These are phyloP conservation scores for Helicolenus hilgendorfi DNA, from an alignment of 2,797 vertebrate species.

Conservation along the genomic window DNA sequence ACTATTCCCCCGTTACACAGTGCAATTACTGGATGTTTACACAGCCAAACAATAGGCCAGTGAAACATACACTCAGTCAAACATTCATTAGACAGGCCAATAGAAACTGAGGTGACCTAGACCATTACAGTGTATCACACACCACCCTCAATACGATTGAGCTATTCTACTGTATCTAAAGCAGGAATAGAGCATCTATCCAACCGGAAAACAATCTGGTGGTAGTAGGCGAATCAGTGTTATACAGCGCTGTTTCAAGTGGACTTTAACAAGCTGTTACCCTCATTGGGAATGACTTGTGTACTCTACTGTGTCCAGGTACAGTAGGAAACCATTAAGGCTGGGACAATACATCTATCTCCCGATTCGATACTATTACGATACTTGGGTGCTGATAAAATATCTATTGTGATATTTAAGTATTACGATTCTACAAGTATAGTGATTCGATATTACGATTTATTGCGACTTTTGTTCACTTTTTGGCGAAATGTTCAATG, in stretches of 20 bases:
- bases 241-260: not conserved
- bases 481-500: too few species aligned
- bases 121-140: constrained; percentile 54
- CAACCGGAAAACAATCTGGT: not conserved
- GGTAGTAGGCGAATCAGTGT: not conserved
- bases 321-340: not conserved
- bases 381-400: too few species aligned
- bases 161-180: constrained; percentile 38
- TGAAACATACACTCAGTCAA: constrained; percentile 78
- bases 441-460: too few species aligned
- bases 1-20: constrained; percentile 68
- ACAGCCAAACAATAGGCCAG: constrained; percentile 72
- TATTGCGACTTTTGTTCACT: too few species aligned
- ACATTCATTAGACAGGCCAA: constrained; percentile 77
- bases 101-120: constrained; percentile 69
- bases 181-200: constrained; percentile 1
- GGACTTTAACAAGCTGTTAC: not conserved
- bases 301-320: not conserved
- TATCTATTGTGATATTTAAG: too few species aligned
- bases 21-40: constrained; percentile 86
- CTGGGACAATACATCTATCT: too few species aligned
- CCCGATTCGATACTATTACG: too few species aligned
- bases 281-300: not conserved
- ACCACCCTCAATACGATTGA: constrained; percentile 59
- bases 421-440: too few species aligned